Evolutionary conservation across 2,113 vertebrate species (phyloP).

Genomic region (Argyrosomus japonicus): DNA sequence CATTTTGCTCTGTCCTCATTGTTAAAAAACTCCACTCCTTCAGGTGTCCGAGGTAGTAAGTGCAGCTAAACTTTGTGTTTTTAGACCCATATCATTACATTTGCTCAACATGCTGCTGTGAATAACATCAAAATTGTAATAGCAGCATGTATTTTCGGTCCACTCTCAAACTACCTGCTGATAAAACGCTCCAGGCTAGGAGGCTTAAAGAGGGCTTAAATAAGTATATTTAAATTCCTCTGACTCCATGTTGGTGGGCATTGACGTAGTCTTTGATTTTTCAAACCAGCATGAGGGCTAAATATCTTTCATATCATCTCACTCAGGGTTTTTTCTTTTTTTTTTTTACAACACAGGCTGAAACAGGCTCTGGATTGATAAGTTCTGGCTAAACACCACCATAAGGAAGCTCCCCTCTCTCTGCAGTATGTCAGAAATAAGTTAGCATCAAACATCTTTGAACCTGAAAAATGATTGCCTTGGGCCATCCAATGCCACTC

Average conservation of each 20-base stretch:
- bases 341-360: constrained; percentile 60
- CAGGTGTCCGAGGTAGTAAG: constrained; percentile 37
- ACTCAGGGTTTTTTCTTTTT: constrained; percentile 10
- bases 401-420: constrained; percentile 8
- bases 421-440: constrained; percentile 50
- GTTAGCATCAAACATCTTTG: constrained; percentile 51
- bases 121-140: constrained; percentile 25
- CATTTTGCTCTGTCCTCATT: constrained; percentile 61
- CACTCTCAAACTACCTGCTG: constrained; percentile 57
- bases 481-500: constrained; percentile 52
- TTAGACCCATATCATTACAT: constrained; percentile 47
- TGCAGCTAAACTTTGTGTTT: constrained; percentile 39
- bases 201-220: constrained; percentile 53
- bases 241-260: constrained; percentile 66
- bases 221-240: constrained; percentile 66
- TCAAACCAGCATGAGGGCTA: constrained; percentile 73
- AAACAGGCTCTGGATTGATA: constrained; percentile 74
- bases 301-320: constrained; percentile 73
- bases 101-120: constrained; percentile 13
- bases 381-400: constrained; percentile 38
- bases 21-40: constrained; percentile 46
- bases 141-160: constrained; percentile 14
- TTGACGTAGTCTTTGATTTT: constrained; percentile 69
- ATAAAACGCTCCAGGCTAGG: constrained; percentile 37
- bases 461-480: constrained; percentile 49